Evolutionary conservation across 2,113 vertebrate species (phyloP), one percentile per base, ranked within the genome.

Genomic region (Grammomys surdaster): DNA sequence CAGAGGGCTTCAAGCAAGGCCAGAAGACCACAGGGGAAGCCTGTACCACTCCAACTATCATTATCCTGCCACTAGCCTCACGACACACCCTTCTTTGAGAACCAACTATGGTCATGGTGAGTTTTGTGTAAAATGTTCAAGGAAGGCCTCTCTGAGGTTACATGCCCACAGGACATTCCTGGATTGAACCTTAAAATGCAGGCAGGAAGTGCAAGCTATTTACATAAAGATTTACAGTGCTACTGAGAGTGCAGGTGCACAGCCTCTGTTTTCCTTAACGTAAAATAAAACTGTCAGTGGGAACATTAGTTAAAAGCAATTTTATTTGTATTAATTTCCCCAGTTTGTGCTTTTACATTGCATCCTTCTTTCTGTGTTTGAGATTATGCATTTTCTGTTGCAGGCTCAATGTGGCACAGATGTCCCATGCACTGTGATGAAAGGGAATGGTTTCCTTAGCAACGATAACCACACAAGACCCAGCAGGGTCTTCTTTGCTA

Each of bases 401-500:
- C 93, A 72, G 94, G 94, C 96, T 98, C 91, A 88, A 88, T 96
- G 88, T 92, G 97, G 96, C 98, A 98, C 93, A 90, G 97, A 96
- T 95, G 97, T 98, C 98, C 97, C 94, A 94, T 95, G 97, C 76
- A 95, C 92, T 60, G 96, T 94, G 97, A 97, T 95, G 94, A 96
- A 98, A 97, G 93, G 94, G 98, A 97, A 93, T 95, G 67, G 98
- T 98, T 98, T 98, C 98, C 98, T 93, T 98, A 98, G 98, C 97
- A 99, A 98, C 98, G 95, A 80, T 95, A 97, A 96, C 0, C 12
- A 97, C 96, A 98, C 95, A 58, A 98, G 46, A 98, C 89, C 96
- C 95, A 81, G 88, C 93, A 88, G 95, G 94, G 98, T 98, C 98
- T 98, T 98, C 86, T 96, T 78, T 96, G 97, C 94, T 84, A 88